A percentile compares a stretch with the other conserved stretches of the same genome.
These are phyloP conservation scores for Chionis minor DNA, from an alignment of 2,113 vertebrate species.

Conservation along the genomic window DNA sequence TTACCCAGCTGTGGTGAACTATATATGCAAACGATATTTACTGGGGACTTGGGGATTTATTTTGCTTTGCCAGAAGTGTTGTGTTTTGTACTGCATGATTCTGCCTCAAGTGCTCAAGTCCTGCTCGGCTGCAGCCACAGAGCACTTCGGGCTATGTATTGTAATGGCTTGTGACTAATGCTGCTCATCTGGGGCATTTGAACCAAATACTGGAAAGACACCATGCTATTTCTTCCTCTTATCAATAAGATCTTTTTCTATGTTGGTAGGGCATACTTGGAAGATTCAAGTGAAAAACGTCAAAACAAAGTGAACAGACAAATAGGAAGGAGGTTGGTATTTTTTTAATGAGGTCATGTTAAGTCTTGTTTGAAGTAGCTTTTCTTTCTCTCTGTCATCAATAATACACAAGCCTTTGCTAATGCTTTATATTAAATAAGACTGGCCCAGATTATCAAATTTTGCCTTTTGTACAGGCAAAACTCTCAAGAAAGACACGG, in stretches of 20 bases:
- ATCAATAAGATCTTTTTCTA: neutral
- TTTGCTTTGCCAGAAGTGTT: neutral
- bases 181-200: neutral
- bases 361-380: neutral
- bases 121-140: neutral
- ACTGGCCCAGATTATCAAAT: neutral
- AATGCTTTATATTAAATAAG: neutral
- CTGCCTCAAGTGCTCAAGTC: neutral
- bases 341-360: neutral
- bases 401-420: neutral
- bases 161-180: neutral
- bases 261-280: neutral
- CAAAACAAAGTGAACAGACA: neutral
- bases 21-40: conserved; percentile 22
- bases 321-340: neutral
- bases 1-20: neutral
- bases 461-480: neutral
- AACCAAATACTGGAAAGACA: neutral
- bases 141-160: neutral
- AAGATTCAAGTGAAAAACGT: neutral
- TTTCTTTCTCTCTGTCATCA: neutral
- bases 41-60: neutral
- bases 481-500: neutral
- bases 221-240: neutral
- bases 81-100: neutral